phyloP scores from a whole-genome alignment of 2,797 vertebrate genomes.

The Enteromius fasciolatus region DNA sequence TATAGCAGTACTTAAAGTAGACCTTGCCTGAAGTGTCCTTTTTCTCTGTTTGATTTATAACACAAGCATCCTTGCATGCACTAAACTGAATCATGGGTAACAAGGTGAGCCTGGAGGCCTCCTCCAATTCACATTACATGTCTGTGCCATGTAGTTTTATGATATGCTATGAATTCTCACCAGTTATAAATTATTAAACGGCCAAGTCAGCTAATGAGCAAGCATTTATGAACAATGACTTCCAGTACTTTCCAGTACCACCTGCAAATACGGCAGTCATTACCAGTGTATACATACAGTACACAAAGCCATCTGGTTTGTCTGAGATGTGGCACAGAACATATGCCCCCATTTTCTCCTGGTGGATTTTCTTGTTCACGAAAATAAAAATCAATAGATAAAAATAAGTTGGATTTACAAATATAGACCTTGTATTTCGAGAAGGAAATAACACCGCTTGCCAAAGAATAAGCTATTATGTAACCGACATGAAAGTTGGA shows the following conservation, averaged over 20 bases:
- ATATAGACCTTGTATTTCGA: background rate
- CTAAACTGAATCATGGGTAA: slow-evolving; percentile 47
- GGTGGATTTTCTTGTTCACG: background rate
- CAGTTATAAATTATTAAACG: slow-evolving; percentile 33
- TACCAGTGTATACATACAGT: background rate
- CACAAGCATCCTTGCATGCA: slow-evolving; percentile 18
- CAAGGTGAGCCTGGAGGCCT: slow-evolving; percentile 31
- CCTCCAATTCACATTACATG: slow-evolving; percentile 38
- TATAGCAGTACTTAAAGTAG: slow-evolving; percentile 17
- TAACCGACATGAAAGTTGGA: background rate
- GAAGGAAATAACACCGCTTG: background rate
- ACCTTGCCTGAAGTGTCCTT: slow-evolving; percentile 2
- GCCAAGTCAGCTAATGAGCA: slow-evolving; percentile 32
- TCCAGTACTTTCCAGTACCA: slow-evolving; percentile 9
- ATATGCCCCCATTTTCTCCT: background rate
- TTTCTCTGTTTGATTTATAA: slow-evolving; percentile 40
- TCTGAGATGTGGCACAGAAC: background rate
- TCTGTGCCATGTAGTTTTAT: slow-evolving; percentile 35
- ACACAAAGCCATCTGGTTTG: background rate
- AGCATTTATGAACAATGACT: slow-evolving; percentile 49
- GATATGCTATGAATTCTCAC: slow-evolving; percentile 41
- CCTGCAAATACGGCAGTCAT: slow-evolving; percentile 26
- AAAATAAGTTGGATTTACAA: background rate
- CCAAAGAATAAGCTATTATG: background rate
- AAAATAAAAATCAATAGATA: background rate